Evolutionary conservation across 2,888 invertebrate genomes (phyloP).

Genomic region (Metacarcinus magister): DNA sequence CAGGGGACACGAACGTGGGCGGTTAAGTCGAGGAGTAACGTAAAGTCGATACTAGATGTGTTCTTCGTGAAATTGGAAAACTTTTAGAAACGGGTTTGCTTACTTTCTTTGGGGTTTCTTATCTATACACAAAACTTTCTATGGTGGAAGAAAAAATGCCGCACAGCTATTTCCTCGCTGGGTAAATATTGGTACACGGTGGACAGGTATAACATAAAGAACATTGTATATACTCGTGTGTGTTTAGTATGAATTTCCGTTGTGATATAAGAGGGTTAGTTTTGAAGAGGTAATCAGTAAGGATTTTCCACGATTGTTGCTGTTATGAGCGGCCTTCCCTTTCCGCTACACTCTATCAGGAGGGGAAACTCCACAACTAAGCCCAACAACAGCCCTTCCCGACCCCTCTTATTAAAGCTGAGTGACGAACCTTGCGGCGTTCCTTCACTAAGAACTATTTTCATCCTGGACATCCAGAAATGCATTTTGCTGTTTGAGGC

Average conservation of each 20-base stretch:
- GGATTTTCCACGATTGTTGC: background rate
- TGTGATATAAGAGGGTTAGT: background rate
- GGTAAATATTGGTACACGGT: background rate
- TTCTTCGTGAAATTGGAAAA: slow-evolving; percentile 34
- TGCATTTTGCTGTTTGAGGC: background rate
- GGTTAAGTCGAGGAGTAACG: background rate
- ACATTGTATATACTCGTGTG: background rate
- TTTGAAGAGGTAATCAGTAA: background rate
- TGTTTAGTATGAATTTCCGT: background rate
- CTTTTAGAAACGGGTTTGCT: background rate
- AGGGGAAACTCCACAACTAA: background rate
- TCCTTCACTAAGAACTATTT: background rate
- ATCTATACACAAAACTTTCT: background rate
- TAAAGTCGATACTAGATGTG: slow-evolving; percentile 5
- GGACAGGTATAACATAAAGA: no score
- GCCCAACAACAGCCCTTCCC: background rate
- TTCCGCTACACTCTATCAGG: background rate
- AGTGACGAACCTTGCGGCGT: background rate
- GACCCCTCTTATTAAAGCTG: slow-evolving; percentile 44
- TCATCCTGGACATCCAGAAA: background rate
- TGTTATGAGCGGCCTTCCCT: background rate
- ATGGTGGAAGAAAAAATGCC: background rate
- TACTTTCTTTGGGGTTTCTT: background rate
- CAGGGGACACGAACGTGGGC: background rate
- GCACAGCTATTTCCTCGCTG: background rate